Percentiles rank a stretch among this genome's conserved stretches.
Evolutionary conservation across 2,797 vertebrate genomes (phyloP).

Genomic region (Enteromius anoplus): DNA sequence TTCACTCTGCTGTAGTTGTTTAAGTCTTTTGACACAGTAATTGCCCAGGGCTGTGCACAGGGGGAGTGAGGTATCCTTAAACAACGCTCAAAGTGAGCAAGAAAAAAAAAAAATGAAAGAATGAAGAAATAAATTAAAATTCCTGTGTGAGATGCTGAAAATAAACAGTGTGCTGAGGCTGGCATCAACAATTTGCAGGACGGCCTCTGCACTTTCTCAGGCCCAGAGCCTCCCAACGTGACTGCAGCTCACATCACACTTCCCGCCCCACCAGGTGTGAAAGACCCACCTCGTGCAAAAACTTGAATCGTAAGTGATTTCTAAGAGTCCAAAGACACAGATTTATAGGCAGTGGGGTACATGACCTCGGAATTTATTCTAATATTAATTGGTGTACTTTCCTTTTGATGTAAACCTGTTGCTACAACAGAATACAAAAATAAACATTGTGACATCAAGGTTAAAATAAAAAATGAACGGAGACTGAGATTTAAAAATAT

Average conservation of each 20-base stretch:
- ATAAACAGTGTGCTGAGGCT: constrained; percentile 95
- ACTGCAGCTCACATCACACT: constrained; percentile 52
- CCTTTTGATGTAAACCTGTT: neutral
- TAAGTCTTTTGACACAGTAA: constrained; percentile 94
- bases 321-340: constrained; percentile 79
- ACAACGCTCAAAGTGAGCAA: constrained; percentile 69
- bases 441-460: neutral
- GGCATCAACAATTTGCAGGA: constrained; percentile 88
- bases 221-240: constrained; percentile 68
- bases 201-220: constrained; percentile 90
- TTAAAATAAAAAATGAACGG: neutral
- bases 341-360: neutral
- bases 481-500: neutral
- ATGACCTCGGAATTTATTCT: neutral
- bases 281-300: constrained; percentile 80
- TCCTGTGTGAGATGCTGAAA: constrained; percentile 96
- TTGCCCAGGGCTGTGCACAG: constrained; percentile 70
- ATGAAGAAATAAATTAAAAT: constrained; percentile 98
- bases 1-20: constrained; percentile 83
- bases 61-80: constrained; percentile 82
- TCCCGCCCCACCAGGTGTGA: constrained; percentile 82
- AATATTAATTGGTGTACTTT: neutral
- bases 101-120: constrained; percentile 74
- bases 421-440: neutral
- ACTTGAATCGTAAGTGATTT: constrained; percentile 59